A percentile compares a stretch with the other conserved stretches of the same genome.
Evolutionary conservation across 92 coral and sea anemone species (phyloP).

Genomic region (Meandrina meandrites): DNA sequence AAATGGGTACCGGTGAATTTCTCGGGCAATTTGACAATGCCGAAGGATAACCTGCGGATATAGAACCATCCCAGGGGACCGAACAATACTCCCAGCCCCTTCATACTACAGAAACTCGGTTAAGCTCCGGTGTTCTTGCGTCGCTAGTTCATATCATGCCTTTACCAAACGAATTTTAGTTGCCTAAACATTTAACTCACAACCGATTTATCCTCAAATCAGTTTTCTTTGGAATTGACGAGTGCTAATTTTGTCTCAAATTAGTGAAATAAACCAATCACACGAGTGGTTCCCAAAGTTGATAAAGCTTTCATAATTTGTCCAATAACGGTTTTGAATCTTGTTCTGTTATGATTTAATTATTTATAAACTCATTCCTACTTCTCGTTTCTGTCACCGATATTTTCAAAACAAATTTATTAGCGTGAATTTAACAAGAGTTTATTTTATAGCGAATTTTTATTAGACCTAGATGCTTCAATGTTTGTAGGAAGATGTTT

Average conservation of each 20-base stretch:
- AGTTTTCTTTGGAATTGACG: neutral
- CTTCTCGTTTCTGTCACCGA: neutral
- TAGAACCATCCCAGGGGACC: too few species aligned
- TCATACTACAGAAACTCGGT: too few species aligned
- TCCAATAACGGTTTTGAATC: neutral
- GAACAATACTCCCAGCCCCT: too few species aligned
- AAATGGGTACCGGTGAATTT: too few species aligned
- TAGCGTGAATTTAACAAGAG: neutral
- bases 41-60: too few species aligned
- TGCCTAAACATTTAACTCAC: neutral
- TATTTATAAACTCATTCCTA: neutral
- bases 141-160: too few species aligned
- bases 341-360: neutral
- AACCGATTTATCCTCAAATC: neutral
- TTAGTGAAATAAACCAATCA: neutral
- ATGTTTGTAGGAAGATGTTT: neutral
- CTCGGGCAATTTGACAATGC: too few species aligned
- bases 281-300: neutral
- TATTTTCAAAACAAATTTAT: constrained; percentile 1
- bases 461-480: neutral
- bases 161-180: too few species aligned
- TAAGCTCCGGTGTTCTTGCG: too few species aligned
- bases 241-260: neutral
- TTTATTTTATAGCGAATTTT: neutral
- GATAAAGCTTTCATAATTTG: neutral